These are phyloP conservation scores for Epinotia bilunana DNA, from an alignment of 2,888 invertebrate species.

Conservation along the genomic window DNA sequence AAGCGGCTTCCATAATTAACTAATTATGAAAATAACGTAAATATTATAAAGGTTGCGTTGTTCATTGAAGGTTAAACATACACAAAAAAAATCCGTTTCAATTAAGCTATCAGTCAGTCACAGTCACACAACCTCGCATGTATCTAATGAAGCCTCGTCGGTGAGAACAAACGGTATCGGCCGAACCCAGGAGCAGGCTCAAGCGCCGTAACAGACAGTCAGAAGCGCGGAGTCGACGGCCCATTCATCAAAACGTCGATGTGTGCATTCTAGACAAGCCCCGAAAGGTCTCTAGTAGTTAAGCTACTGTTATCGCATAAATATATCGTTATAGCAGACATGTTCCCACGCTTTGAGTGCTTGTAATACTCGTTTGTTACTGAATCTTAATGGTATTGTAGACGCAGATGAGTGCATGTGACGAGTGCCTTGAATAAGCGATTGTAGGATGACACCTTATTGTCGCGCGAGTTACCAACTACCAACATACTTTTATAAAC, in stretches of 20 bases:
- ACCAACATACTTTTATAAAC: background rate
- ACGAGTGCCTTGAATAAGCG: slow-evolving; percentile 9
- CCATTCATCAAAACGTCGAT: slow-evolving; percentile 72
- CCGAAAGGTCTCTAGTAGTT: slow-evolving; percentile 56
- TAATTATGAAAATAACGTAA: background rate
- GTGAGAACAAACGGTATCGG: slow-evolving; percentile 28
- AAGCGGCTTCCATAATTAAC: background rate
- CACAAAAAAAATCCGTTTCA: slow-evolving; percentile 1
- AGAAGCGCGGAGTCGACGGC: slow-evolving; percentile 69
- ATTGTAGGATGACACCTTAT: slow-evolving; percentile 5
- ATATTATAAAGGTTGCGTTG: background rate
- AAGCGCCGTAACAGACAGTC: slow-evolving; percentile 63
- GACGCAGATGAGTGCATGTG: slow-evolving; percentile 7
- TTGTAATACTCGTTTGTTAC: slow-evolving; percentile 32
- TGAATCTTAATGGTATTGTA: slow-evolving; percentile 24
- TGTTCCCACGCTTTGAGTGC: slow-evolving; percentile 47
- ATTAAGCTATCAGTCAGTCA: slow-evolving; percentile 26
- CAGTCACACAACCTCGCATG: slow-evolving; percentile 18
- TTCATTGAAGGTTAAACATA: background rate
- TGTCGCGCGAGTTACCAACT: background rate
- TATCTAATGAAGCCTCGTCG: slow-evolving; percentile 9
- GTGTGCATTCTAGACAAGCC: slow-evolving; percentile 52
- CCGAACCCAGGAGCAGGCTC: slow-evolving; percentile 22
- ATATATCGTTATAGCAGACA: slow-evolving; percentile 59
- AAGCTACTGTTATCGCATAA: slow-evolving; percentile 56